A percentile compares a stretch with the other conserved stretches of the same genome.
phyloP scores from a whole-genome alignment of 2,797 vertebrate species.

The Peromyscus melanophrys region DNA sequence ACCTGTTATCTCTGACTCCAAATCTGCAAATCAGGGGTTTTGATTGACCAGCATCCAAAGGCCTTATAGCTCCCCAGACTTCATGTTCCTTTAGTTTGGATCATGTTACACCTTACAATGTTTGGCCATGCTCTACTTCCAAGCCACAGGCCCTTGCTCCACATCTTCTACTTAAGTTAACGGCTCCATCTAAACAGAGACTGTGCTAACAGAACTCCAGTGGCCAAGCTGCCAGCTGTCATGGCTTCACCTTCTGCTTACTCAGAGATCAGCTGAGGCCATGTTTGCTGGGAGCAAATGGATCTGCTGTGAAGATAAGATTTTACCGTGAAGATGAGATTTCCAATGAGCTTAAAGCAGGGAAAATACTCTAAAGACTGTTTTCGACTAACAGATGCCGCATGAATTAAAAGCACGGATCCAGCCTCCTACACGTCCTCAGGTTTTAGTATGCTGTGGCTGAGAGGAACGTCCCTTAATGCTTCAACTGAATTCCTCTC shows the following conservation, averaged over 20 bases:
- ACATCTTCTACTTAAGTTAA: neutral
- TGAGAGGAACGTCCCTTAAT: neutral
- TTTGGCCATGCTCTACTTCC: neutral
- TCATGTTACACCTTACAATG: slow-evolving; percentile 34
- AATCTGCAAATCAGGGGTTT: neutral
- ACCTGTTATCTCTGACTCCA: slow-evolving; percentile 41
- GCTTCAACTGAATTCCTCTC: neutral
- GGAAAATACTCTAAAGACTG: slow-evolving; percentile 56
- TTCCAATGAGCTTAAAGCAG: slow-evolving; percentile 50
- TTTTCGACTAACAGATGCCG: slow-evolving; percentile 32
- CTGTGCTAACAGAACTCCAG: neutral
- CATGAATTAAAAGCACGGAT: slow-evolving; percentile 29
- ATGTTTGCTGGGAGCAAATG: neutral
- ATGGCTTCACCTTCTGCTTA: slow-evolving; percentile 13
- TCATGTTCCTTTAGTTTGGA: neutral
- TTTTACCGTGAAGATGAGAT: slow-evolving; percentile 62
- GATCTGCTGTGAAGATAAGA: slow-evolving; percentile 35
- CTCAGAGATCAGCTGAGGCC: slow-evolving; percentile 44
- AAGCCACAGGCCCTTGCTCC: neutral
- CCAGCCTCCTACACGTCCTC: neutral
- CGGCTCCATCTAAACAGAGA: slow-evolving; percentile 30
- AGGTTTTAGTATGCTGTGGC: neutral
- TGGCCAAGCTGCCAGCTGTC: slow-evolving; percentile 46
- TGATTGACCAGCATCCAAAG: slow-evolving; percentile 10
- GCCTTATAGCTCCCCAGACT: slow-evolving; percentile 2